Evolutionary conservation across 2,888 invertebrate genomes (phyloP).

Genomic region (Drosophila subsilvestris): DNA sequence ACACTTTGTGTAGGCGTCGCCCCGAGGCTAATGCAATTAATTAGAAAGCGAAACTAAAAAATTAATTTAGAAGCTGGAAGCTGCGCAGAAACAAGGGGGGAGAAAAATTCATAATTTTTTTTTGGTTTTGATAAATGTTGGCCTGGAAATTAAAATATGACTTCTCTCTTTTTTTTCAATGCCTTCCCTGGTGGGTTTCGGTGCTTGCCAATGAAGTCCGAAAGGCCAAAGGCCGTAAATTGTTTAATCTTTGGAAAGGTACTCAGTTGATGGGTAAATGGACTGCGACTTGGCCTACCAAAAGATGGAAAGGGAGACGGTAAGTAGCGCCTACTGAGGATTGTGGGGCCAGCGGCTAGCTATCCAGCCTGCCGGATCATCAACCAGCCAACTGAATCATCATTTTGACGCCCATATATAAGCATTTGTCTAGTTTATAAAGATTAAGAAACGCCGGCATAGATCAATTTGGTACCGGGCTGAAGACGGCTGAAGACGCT

Average conservation of each 20-base stretch:
- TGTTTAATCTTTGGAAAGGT: slow-evolving; percentile 35
- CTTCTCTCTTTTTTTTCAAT: slow-evolving; percentile 20
- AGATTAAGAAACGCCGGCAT: slow-evolving; percentile 5
- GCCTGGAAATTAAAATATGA: slow-evolving; percentile 17
- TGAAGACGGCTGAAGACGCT: slow-evolving; percentile 66
- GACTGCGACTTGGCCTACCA: slow-evolving; percentile 16
- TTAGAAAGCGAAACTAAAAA: slow-evolving; percentile 76
- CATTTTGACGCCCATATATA: slow-evolving; percentile 67
- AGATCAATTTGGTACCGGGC: slow-evolving; percentile 53
- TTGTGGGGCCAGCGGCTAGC: neutral
- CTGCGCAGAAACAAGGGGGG: slow-evolving; percentile 38
- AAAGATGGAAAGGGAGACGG: slow-evolving; percentile 14
- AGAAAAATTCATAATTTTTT: slow-evolving; percentile 32
- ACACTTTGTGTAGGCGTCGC: slow-evolving; percentile 68
- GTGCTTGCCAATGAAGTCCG: slow-evolving; percentile 24
- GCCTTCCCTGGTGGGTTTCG: slow-evolving; percentile 20
- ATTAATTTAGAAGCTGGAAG: slow-evolving; percentile 47
- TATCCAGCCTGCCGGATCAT: slow-evolving; percentile 24
- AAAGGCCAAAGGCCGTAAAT: slow-evolving; percentile 42
- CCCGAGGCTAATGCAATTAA: slow-evolving; percentile 65
- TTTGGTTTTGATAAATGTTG: slow-evolving; percentile 28
- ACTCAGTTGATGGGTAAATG: slow-evolving; percentile 30
- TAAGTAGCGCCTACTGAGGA: neutral
- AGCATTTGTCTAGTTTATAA: slow-evolving; percentile 63
- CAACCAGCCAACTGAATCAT: slow-evolving; percentile 48